These are phyloP conservation scores for Himantopus leucocephalus DNA, from an alignment of 2,113 vertebrate species.

Conservation along the genomic window DNA sequence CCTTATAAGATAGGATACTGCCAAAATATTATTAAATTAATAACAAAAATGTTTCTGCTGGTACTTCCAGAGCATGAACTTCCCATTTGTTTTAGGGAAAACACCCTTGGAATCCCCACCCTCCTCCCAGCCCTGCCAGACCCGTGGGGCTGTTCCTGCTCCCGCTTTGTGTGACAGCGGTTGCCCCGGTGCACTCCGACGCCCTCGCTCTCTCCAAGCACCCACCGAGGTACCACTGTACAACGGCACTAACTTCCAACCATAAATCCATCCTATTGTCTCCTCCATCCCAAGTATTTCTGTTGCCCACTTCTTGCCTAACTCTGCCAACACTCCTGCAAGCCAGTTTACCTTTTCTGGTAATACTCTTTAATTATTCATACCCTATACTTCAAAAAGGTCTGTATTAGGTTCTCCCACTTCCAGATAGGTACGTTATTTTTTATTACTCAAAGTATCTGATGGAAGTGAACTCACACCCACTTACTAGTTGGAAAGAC, in stretches of 20 bases:
- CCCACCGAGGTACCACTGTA: fast-evolving
- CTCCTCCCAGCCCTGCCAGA: neutral
- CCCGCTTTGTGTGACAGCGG: neutral
- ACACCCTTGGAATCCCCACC: neutral
- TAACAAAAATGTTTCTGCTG: neutral
- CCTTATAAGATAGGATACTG: neutral
- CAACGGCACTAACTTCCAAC: too few species aligned
- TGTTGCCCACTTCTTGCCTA: neutral
- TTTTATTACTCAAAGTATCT: neutral
- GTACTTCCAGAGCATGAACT: neutral
- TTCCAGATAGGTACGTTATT: neutral
- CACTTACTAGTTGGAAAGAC: neutral
- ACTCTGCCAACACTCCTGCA: neutral
- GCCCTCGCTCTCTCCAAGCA: fast-evolving
- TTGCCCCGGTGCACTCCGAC: fast-evolving
- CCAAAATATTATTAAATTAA: neutral
- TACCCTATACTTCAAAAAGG: neutral
- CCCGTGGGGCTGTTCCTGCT: neutral
- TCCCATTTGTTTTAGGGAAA: neutral
- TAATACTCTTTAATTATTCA: neutral
- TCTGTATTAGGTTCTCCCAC: neutral
- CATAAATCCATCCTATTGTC: fast-evolving
- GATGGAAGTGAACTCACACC: neutral
- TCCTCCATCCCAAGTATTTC: neutral
- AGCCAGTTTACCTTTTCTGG: neutral